Percentiles rank a stretch among this genome's conserved stretches.
phyloP scores from a whole-genome alignment of 2,797 vertebrate species.

The Pantherophis vulpinus region DNA sequence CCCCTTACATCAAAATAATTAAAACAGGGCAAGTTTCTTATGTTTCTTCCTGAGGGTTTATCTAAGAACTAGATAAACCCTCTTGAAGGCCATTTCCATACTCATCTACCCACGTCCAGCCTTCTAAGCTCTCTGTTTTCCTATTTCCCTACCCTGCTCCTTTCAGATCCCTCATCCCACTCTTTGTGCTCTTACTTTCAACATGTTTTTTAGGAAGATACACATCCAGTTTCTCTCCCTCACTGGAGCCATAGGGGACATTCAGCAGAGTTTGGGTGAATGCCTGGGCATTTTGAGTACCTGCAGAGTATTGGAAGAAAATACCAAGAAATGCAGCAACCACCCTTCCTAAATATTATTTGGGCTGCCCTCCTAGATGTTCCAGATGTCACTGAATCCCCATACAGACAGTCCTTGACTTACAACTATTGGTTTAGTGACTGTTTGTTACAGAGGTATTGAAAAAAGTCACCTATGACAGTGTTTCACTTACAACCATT shows the following conservation, averaged over 20 bases:
- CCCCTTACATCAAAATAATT: not conserved
- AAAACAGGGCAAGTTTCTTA: not conserved
- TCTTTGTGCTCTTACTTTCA: slow-evolving; percentile 64
- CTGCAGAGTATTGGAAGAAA: slow-evolving; percentile 61
- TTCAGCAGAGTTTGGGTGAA: slow-evolving; percentile 72
- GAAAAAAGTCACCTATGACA: not conserved
- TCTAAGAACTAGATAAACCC: not conserved
- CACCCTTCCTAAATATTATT: not conserved
- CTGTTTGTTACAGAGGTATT: not conserved
- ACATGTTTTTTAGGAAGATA: slow-evolving; percentile 78
- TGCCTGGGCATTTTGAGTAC: slow-evolving; percentile 75
- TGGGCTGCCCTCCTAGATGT: not conserved
- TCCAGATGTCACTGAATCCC: not conserved
- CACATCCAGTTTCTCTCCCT: slow-evolving; percentile 84
- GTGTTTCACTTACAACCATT: not conserved
- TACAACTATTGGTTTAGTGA: not conserved
- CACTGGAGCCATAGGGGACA: slow-evolving; percentile 80
- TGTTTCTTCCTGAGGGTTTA: not conserved
- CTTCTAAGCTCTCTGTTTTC: not conserved
- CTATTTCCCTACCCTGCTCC: fast-evolving
- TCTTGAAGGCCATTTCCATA: not conserved
- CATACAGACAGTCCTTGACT: not conserved
- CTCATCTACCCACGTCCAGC: not conserved
- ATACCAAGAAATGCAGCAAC: not conserved
- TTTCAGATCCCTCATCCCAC: not conserved